phyloP scores from a whole-genome alignment of 2,797 vertebrate species.

The Muscicapa comitata region DNA sequence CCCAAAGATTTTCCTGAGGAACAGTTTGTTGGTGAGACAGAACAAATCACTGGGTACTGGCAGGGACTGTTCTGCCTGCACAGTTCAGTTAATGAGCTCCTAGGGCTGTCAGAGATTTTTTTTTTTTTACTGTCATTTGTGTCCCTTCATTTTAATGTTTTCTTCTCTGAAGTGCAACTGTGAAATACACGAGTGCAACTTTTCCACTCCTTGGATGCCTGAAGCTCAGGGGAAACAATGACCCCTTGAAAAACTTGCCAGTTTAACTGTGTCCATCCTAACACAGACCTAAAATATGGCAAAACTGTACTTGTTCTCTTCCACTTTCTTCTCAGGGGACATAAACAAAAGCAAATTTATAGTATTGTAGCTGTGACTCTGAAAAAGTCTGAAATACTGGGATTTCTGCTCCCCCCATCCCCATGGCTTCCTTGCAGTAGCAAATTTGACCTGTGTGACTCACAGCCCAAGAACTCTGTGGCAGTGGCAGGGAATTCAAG shows the following conservation, averaged over 20 bases:
- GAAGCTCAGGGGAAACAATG: neutral
- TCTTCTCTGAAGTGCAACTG: neutral
- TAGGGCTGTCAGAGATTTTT: neutral
- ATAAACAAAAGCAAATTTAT: neutral
- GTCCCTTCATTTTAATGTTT: neutral
- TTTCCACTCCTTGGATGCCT: neutral
- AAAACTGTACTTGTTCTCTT: neutral
- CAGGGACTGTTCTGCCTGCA: neutral
- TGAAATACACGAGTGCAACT: neutral
- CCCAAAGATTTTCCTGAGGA: slow-evolving; percentile 23
- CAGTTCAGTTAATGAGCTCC: neutral
- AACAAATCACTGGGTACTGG: neutral
- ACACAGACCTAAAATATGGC: neutral
- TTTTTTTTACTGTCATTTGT: neutral
- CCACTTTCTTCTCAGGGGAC: neutral
- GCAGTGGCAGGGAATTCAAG: neutral
- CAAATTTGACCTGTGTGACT: neutral
- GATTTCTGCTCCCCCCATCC: neutral
- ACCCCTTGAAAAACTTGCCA: neutral
- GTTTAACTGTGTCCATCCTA: neutral
- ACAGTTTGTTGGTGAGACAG: neutral
- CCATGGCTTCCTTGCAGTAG: neutral
- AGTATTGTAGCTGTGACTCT: neutral
- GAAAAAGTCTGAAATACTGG: neutral
- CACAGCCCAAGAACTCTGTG: neutral